phyloP scores from a whole-genome alignment of 2,888 invertebrate genomes.

The Lepidochitona cinerea region DNA sequence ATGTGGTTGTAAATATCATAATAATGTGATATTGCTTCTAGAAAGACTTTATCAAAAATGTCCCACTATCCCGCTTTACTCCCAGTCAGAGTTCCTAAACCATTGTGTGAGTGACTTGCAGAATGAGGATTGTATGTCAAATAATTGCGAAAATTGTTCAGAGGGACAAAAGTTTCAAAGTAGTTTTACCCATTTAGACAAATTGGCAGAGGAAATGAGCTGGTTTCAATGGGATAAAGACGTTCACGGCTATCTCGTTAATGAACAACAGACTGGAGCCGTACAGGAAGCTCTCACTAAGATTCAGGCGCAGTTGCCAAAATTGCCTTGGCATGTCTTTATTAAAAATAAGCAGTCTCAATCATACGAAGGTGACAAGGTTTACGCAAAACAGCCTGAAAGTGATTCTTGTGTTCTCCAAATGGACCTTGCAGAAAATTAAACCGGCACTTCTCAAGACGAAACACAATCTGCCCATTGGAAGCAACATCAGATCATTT shows the following conservation, averaged over 20 bases:
- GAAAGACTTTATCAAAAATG: slow-evolving; percentile 11
- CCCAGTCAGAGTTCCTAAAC: slow-evolving; percentile 7
- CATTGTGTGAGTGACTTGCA: slow-evolving; percentile 4
- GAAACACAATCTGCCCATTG: slow-evolving; percentile 23
- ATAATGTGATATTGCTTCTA: neutral
- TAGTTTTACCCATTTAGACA: neutral
- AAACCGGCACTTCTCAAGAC: slow-evolving; percentile 8
- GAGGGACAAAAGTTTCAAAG: neutral
- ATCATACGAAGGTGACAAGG: slow-evolving; percentile 6
- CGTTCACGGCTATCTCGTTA: neutral
- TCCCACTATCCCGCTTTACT: slow-evolving; percentile 8
- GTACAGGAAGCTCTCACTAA: slow-evolving; percentile 4
- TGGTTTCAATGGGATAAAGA: slow-evolving; percentile 15
- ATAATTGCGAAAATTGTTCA: slow-evolving; percentile 10
- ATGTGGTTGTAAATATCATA: slow-evolving; percentile 6
- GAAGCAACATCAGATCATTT: slow-evolving; percentile 9
- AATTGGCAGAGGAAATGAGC: neutral
- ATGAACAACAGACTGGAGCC: neutral
- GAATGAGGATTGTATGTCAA: slow-evolving; percentile 16
- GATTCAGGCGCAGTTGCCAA: neutral
- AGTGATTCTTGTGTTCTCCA: slow-evolving; percentile 12
- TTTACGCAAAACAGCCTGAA: neutral
- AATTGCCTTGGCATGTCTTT: slow-evolving; percentile 12
- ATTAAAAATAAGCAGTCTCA: slow-evolving; percentile 14
- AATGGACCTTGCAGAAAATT: slow-evolving; percentile 22